Conservation (phyloP, 2,113 vertebrate genomes). For the Caloenas nicobarica region DNA sequence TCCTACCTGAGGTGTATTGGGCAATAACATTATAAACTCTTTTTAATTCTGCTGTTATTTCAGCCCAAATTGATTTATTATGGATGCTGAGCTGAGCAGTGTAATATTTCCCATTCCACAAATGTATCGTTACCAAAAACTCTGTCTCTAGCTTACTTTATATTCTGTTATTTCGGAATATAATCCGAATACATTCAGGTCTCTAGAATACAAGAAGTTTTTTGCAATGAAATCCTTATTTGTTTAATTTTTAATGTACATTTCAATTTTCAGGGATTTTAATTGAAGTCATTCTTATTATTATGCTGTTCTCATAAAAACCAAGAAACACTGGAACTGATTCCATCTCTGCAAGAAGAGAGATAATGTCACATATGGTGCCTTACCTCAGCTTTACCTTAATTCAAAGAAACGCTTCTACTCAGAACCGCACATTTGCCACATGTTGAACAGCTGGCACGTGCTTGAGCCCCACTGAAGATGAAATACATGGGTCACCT, state of each 20-base stretch:
- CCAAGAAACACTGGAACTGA: background rate
- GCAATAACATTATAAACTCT: background rate
- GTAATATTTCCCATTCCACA: background rate
- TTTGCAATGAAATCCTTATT: background rate
- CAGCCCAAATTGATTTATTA: background rate
- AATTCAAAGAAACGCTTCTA: background rate
- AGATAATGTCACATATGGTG: background rate
- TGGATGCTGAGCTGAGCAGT: background rate
- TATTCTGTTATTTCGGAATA: background rate
- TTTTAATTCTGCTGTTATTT: background rate
- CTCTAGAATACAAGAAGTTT: background rate
- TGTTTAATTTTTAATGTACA: background rate
- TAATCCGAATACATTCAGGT: background rate
- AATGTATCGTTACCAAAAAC: background rate
- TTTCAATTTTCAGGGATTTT: background rate
- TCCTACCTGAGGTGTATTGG: background rate
- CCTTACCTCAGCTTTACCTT: background rate
- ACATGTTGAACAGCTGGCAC: background rate
- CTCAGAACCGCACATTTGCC: background rate
- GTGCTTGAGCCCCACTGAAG: background rate
- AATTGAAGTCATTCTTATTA: background rate
- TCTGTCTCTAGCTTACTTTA: background rate
- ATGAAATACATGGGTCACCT: background rate
- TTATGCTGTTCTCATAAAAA: background rate
- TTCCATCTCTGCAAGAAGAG: background rate